Evolutionary conservation across 2,113 vertebrate genomes (phyloP).

Genomic region (Jaculus jaculus): DNA sequence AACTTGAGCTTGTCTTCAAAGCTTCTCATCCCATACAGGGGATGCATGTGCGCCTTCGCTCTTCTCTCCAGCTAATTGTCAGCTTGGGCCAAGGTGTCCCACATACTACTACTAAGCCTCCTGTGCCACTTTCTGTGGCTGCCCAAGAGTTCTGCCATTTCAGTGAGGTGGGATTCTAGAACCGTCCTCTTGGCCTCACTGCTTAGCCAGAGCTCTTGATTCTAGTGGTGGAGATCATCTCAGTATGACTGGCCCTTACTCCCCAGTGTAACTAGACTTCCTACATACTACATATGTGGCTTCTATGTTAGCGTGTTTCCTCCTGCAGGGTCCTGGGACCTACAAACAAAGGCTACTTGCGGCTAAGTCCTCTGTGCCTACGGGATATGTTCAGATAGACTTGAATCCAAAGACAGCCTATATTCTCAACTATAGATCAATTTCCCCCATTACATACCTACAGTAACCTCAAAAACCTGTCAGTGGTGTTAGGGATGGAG

Average conservation of each 20-base stretch:
- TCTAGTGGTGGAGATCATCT: background rate
- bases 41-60: background rate
- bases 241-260: background rate
- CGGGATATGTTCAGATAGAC: background rate
- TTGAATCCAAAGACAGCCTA: background rate
- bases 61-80: background rate
- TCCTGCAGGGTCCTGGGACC: background rate
- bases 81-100: background rate
- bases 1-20: background rate
- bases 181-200: background rate
- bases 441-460: too few relatives aligned
- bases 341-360: background rate
- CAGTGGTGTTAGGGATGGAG: too few relatives aligned
- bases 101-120: rapidly evolving
- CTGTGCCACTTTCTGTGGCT: background rate
- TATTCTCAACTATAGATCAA: background rate
- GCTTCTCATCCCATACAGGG: background rate
- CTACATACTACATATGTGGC: background rate
- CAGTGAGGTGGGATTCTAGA: background rate
- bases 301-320: background rate
- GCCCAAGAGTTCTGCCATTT: background rate
- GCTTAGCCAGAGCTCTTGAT: background rate
- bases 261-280: background rate
- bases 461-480: too few relatives aligned
- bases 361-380: rapidly evolving